These are phyloP conservation scores for Acleris cristana DNA, from an alignment of 2,888 invertebrate species.

Conservation along the genomic window DNA sequence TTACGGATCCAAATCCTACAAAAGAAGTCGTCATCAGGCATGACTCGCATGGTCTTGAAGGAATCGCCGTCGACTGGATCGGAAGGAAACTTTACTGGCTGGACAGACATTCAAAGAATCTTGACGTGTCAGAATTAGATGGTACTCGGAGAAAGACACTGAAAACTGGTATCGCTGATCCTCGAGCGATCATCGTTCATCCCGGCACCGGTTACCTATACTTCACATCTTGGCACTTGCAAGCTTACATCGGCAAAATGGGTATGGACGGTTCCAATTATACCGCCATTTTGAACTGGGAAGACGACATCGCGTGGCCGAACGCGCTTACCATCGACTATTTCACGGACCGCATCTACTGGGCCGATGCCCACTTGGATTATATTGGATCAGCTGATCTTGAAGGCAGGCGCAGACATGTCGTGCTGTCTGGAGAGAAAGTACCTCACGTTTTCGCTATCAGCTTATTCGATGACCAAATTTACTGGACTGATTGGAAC, in stretches of 20 bases:
- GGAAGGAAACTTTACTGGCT: constrained; percentile 98
- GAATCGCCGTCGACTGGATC: constrained; percentile 98
- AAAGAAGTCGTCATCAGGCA: constrained; percentile 94
- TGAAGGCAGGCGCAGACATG: constrained; percentile 94
- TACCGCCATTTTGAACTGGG: constrained; percentile 94
- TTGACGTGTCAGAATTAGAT: constrained; percentile 97
- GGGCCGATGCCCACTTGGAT: constrained; percentile 99
- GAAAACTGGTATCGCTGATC: constrained; percentile 94
- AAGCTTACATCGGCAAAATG: constrained; percentile 98
- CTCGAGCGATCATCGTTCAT: constrained; percentile 96
- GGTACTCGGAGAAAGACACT: constrained; percentile 96
- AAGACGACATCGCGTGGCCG: constrained; percentile 98
- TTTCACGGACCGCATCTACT: constrained; percentile 97
- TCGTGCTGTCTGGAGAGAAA: constrained; percentile 89
- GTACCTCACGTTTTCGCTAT: constrained; percentile 99
- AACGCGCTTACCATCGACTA: constrained; percentile 98
- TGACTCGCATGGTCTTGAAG: constrained; percentile 98
- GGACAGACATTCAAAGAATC: constrained; percentile 96
- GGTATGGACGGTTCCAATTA: constrained; percentile 98
- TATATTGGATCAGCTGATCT: constrained; percentile 98
- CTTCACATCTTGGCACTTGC: constrained; percentile 97
- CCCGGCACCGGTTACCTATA: constrained; percentile 97
- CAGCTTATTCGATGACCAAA: constrained; percentile 95
- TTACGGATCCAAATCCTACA: constrained; percentile 83
- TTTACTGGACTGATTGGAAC: constrained; percentile 99